A percentile compares a stretch with the other conserved stretches of the same genome.
These are phyloP conservation scores for Atrichornis clamosus DNA, from an alignment of 2,113 vertebrate genomes.

Conservation along the genomic window DNA sequence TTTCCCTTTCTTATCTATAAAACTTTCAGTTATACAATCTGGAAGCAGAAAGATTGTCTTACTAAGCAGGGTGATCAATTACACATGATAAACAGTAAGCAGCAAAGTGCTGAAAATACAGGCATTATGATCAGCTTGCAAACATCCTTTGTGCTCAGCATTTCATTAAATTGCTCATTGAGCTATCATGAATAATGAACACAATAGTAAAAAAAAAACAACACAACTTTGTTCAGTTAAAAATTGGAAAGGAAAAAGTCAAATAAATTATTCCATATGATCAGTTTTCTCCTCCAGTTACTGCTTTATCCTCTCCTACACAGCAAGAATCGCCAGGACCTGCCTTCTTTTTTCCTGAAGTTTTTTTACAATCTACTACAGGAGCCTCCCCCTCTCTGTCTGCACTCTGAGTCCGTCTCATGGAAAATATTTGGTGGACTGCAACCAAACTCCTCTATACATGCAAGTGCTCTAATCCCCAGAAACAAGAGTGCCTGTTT, in stretches of 20 bases:
- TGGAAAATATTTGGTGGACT: not conserved
- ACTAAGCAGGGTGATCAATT: not conserved
- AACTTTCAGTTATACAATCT: not conserved
- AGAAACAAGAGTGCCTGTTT: not conserved
- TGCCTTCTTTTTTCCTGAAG: not conserved
- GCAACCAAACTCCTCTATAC: not conserved
- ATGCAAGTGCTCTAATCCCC: not conserved
- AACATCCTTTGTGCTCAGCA: constrained; percentile 9
- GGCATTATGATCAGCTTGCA: constrained; percentile 23
- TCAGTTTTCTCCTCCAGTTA: constrained; percentile 23
- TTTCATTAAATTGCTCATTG: constrained; percentile 23
- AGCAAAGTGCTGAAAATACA: constrained; percentile 44
- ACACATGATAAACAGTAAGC: constrained; percentile 20
- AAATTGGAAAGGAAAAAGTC: constrained; percentile 17
- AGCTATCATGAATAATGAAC: constrained; percentile 43
- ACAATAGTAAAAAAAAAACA: not conserved
- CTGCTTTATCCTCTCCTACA: not conserved
- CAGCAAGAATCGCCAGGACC: not conserved
- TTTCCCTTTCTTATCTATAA: not conserved
- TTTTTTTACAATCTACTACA: not conserved
- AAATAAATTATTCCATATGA: constrained; percentile 62
- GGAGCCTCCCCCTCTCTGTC: not conserved
- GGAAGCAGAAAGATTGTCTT: not conserved
- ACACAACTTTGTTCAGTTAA: constrained; percentile 1
- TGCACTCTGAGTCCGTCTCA: not conserved